Base-by-base conservation (phyloP, 2,797 vertebrate species). In the Carapus acus region DNA sequence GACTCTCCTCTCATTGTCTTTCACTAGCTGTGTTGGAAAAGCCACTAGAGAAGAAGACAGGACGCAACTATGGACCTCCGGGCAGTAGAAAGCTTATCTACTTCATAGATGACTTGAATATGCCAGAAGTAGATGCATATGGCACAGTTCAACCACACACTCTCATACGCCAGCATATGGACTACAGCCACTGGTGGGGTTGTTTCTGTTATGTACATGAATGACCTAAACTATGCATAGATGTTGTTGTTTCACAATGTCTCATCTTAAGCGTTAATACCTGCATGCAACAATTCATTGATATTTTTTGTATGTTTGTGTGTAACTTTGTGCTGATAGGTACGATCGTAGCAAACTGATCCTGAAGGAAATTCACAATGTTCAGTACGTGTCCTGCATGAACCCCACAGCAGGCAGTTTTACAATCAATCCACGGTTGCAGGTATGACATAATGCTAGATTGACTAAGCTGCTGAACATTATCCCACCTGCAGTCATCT, bases 381-480 rank as follows among this genome's bases (percentile, higher is more conserved):
- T 95, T 56, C 96, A 99, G 60, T 98, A 94, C 0, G 85, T 99
- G 76, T 88, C 93, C 29, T 99, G 96, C 78, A 98, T 98, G 94
- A 99, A 97, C 77, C 94, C 95, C 1, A 93, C 92, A 0, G 85
- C 91, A 0, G 94, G 95, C 58, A 98, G 93, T 78, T 98, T 98
- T 82, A 96, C 92, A 79, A 92, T 98, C 77, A 98, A 96, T 85
- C 92, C 94, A 20, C 85, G 93, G 3, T 88, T 99, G 50, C 96
- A 99, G 93, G 94, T 97, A 87, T n/a, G n/a, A n/a, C n/a, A n/a
- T n/a, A n/a, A n/a, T n/a, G 44, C 27, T 54, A 38, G 41, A 60
- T 27, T 9, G 24, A 27, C 9, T 27, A 9, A 5, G 24, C 24
- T 27, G 24, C 24, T 4, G 4, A 27, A 27, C 9, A 5, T 27